These are phyloP conservation scores for Microctonus hyperodae DNA, from an alignment of 2,888 invertebrate species.

Conservation along the genomic window DNA sequence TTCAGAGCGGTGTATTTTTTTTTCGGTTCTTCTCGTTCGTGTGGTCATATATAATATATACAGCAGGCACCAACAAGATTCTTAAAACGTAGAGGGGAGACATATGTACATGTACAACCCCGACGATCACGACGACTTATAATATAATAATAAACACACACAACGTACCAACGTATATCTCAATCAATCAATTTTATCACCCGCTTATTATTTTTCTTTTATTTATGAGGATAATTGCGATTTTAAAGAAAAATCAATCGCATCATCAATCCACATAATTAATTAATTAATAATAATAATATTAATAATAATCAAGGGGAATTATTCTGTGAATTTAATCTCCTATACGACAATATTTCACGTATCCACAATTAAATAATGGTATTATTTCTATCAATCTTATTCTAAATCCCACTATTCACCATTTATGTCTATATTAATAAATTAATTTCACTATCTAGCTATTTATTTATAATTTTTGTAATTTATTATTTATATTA, in stretches of 20 bases:
- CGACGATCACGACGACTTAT: constrained; percentile 15
- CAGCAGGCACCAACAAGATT: constrained; percentile 7
- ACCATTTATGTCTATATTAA: constrained; percentile 4
- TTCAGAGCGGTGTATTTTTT: constrained; percentile 30
- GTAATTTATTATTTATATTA: not conserved
- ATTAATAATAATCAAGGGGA: too few species aligned
- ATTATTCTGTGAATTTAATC: constrained; percentile 31
- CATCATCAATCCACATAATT: constrained; percentile 25
- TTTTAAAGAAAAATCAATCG: constrained; percentile 10
- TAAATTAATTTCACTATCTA: not conserved
- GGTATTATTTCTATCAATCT: constrained; percentile 41
- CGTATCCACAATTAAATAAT: constrained; percentile 43
- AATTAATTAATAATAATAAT: too few species aligned
- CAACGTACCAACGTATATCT: constrained; percentile 32
- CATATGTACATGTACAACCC: too few species aligned
- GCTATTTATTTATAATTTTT: too few species aligned
- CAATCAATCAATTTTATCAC: constrained; percentile 35
- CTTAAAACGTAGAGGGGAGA: constrained; percentile 12
- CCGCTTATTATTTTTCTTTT: constrained; percentile 17
- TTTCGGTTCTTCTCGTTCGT: not conserved
- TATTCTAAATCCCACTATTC: constrained; percentile 14
- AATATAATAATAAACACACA: too few species aligned
- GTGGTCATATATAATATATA: constrained; percentile 3
- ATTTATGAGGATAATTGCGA: not conserved
- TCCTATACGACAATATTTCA: constrained; percentile 35